phyloP scores from a whole-genome alignment of 2,888 invertebrate species.

The Eilema depressum region DNA sequence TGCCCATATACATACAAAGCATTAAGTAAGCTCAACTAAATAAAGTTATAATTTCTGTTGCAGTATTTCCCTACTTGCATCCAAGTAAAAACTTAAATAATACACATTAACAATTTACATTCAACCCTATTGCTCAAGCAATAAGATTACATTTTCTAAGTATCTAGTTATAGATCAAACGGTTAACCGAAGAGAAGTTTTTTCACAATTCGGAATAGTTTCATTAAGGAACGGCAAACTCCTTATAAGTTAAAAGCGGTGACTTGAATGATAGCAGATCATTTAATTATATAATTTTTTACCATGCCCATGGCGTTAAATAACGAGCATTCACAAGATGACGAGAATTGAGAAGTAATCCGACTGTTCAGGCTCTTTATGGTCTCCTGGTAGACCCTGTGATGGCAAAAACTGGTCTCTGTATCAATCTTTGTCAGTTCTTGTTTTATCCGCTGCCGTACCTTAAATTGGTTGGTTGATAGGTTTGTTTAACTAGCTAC shows the following conservation, averaged over 20 bases:
- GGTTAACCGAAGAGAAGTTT: conserved; percentile 40
- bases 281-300: conserved; percentile 57
- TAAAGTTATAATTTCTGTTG: conserved; percentile 38
- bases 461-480: background rate
- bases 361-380: background rate
- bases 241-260: conserved; percentile 55
- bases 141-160: conserved; percentile 21
- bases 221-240: conserved; percentile 51
- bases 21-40: conserved; percentile 19
- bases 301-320: conserved; percentile 18
- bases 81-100: conserved; percentile 27
- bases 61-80: conserved; percentile 33
- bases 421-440: background rate
- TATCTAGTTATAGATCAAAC: conserved; percentile 40
- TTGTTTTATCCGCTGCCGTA: no score
- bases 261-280: conserved; percentile 52
- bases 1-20: conserved; percentile 11
- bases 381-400: background rate
- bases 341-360: background rate
- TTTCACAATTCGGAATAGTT: conserved; percentile 44
- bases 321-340: background rate
- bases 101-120: background rate
- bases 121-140: background rate
- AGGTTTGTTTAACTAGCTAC: background rate
- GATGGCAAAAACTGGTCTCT: background rate